Conservation (phyloP, 2,888 invertebrate species). For the Andrena camellia region DNA sequence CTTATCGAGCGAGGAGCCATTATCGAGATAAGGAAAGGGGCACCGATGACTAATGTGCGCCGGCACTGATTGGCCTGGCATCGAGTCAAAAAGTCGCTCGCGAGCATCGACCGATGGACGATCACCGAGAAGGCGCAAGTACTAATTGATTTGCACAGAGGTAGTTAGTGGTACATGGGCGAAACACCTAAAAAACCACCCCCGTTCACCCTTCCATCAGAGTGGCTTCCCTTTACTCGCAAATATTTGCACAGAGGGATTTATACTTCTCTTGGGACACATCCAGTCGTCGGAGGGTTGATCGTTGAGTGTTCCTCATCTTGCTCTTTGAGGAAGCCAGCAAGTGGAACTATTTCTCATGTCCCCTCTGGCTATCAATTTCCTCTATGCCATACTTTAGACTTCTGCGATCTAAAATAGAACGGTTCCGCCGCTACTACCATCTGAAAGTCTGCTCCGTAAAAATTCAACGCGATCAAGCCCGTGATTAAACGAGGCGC, state of each 20-base stretch:
- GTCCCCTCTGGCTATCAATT: no score
- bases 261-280: not conserved
- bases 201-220: not conserved
- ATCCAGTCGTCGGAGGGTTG: not conserved
- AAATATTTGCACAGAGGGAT: not conserved
- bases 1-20: slow-evolving; percentile 50
- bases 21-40: slow-evolving; percentile 49
- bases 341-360: no score
- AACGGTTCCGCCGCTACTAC: no score
- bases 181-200: not conserved
- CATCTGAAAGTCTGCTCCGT: no score
- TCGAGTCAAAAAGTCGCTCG: slow-evolving; percentile 41
- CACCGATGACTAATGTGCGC: slow-evolving; percentile 48
- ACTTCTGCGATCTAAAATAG: no score
- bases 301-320: not conserved
- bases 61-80: slow-evolving; percentile 53
- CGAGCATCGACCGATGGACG: slow-evolving; percentile 47
- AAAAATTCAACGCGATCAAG: no score
- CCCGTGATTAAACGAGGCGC: no score
- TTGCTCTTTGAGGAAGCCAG: no score
- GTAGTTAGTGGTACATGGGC: slow-evolving; percentile 46
- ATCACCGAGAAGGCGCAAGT: slow-evolving; percentile 18
- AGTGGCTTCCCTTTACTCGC: not conserved
- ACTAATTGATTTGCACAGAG: slow-evolving; percentile 47
- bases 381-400: no score